These are phyloP conservation scores for Saxicola maurus DNA, from an alignment of 2,797 vertebrate genomes.

Conservation along the genomic window DNA sequence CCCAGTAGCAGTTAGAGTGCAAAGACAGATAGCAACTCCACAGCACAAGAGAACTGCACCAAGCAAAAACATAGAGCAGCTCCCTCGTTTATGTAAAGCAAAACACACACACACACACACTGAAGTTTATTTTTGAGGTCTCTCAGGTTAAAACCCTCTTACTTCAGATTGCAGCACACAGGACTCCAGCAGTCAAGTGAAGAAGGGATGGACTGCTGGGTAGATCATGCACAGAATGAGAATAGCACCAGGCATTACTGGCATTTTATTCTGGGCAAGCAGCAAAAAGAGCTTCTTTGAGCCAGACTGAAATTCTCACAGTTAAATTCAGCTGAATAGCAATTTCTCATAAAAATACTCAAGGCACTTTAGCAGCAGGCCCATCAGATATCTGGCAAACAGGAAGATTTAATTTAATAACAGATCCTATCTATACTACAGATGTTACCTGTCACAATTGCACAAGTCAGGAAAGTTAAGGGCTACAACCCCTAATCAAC, in stretches of 20 bases:
- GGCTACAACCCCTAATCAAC: not conserved
- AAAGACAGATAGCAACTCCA: rapidly evolving
- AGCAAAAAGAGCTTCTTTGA: not conserved
- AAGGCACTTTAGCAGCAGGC: not conserved
- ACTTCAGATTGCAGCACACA: not conserved
- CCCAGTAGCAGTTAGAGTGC: not conserved
- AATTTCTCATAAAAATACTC: not conserved
- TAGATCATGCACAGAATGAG: not conserved
- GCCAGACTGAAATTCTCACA: not conserved
- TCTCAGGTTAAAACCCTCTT: not conserved
- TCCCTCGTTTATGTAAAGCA: not conserved
- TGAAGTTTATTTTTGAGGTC: not conserved
- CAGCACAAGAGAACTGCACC: not conserved
- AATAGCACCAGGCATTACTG: not conserved
- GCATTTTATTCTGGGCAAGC: not conserved
- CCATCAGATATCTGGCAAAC: not conserved
- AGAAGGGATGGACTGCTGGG: not conserved
- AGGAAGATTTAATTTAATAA: not conserved
- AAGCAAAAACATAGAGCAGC: not conserved
- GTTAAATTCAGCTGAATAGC: not conserved
- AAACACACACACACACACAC: not conserved
- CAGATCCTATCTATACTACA: not conserved
- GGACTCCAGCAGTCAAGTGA: not conserved
- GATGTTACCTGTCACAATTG: not conserved
- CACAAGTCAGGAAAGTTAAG: not conserved